Conservation (phyloP, 2,113 vertebrate species). For the Piprites chloris region DNA sequence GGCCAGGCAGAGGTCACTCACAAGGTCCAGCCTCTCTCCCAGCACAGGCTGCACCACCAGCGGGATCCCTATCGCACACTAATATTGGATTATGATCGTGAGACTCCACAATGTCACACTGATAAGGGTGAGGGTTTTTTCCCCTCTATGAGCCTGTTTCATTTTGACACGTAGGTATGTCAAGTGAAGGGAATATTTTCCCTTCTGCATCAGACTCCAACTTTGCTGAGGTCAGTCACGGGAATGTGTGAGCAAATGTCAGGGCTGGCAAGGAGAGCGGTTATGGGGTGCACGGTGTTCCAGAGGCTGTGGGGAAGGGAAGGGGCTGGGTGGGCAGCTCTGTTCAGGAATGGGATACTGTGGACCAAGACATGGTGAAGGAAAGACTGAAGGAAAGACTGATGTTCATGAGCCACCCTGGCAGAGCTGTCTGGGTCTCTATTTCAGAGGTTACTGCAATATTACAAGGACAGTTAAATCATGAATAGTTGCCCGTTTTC, state of each 20-base stretch:
- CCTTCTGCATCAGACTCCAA: conserved; percentile 57
- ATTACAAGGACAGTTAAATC: neutral
- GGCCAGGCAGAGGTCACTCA: neutral
- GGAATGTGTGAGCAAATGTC: neutral
- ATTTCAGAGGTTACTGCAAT: neutral
- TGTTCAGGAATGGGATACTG: neutral
- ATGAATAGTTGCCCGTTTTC: neutral
- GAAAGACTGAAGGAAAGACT: neutral
- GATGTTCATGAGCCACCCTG: neutral
- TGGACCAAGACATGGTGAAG: neutral
- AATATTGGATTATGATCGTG: conserved; percentile 58
- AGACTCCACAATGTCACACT: conserved; percentile 58
- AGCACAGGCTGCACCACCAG: neutral
- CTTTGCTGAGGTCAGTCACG: neutral
- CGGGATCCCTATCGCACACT: conserved; percentile 9
- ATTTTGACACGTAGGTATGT: conserved; percentile 47
- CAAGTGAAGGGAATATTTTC: conserved; percentile 66
- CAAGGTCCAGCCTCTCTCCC: conserved; percentile 7
- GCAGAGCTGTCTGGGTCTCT: neutral
- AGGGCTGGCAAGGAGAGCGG: neutral
- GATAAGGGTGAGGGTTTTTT: neutral
- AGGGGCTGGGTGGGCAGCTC: neutral
- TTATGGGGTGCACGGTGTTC: neutral
- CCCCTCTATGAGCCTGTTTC: conserved; percentile 10
- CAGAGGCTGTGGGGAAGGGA: neutral